Evolutionary conservation across 2,888 invertebrate species (phyloP).

Genomic region (Parasteatoda lunata): DNA sequence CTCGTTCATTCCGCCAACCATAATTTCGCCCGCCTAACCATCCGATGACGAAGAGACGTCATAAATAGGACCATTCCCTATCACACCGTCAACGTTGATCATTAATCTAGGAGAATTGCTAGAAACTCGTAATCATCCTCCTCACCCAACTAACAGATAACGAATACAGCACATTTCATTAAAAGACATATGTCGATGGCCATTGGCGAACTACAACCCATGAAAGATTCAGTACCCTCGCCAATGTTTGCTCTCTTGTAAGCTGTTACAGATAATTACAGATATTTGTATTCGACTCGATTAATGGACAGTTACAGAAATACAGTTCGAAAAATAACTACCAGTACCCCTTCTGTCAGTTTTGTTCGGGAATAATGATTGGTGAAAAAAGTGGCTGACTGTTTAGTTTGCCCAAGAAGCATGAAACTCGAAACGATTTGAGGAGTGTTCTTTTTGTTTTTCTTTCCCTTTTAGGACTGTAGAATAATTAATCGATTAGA

Average conservation of each 20-base stretch:
- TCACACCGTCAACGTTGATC: slow-evolving; percentile 18
- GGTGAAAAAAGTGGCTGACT: slow-evolving; percentile 10
- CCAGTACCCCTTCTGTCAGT: slow-evolving; percentile 9
- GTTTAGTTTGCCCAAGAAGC: slow-evolving; percentile 44
- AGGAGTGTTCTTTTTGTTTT: background rate
- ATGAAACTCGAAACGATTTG: slow-evolving; percentile 31
- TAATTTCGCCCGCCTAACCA: slow-evolving; percentile 4
- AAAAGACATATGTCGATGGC: slow-evolving; percentile 44
- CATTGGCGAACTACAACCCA: slow-evolving; percentile 29
- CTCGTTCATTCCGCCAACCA: too few relatives aligned
- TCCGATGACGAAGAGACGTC: slow-evolving; percentile 40
- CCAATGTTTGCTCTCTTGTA: slow-evolving; percentile 56
- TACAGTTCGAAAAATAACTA: slow-evolving; percentile 13
- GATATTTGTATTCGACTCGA: slow-evolving; percentile 60
- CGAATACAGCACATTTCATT: slow-evolving; percentile 59
- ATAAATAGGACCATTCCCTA: slow-evolving; percentile 39
- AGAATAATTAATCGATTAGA: too few relatives aligned
- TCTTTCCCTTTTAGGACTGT: too few relatives aligned
- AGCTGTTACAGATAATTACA: slow-evolving; percentile 68
- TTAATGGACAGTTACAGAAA: slow-evolving; percentile 64
- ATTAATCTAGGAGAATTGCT: slow-evolving; percentile 40
- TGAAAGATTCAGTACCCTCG: slow-evolving; percentile 50
- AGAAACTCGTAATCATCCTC: slow-evolving; percentile 20
- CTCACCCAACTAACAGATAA: slow-evolving; percentile 29
- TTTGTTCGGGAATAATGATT: slow-evolving; percentile 39